Evolutionary conservation across 2,113 vertebrate genomes (phyloP).

Genomic region (Elephas maximus): DNA sequence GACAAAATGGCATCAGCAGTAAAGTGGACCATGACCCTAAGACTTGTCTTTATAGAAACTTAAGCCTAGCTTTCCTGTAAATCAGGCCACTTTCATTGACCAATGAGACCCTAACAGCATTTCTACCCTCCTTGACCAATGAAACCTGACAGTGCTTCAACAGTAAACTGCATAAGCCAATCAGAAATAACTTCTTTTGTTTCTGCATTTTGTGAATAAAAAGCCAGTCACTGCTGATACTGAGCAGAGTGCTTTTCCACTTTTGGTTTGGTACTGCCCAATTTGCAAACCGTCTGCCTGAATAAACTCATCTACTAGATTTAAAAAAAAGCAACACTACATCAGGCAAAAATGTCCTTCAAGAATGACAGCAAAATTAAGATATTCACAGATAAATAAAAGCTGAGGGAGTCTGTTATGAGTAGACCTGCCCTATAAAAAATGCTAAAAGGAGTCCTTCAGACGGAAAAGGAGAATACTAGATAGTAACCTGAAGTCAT

Average conservation of each 20-base stretch:
- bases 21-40: not conserved
- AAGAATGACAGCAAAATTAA: not conserved
- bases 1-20: not conserved
- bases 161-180: not conserved
- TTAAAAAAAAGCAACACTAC: not conserved
- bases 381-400: too few relatives aligned
- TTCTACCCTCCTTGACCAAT: not conserved
- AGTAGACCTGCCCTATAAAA: too few relatives aligned
- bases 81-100: not conserved
- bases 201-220: not conserved
- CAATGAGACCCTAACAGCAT: not conserved
- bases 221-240: not conserved
- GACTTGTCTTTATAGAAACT: too few relatives aligned
- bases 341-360: not conserved
- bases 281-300: not conserved
- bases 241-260: not conserved
- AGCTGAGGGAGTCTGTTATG: too few relatives aligned
- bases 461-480: too few relatives aligned
- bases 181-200: not conserved
- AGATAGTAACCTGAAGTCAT: too few relatives aligned
- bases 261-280: not conserved
- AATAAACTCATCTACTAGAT: not conserved
- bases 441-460: too few relatives aligned
- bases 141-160: not conserved
- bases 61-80: not conserved